Percentiles rank a stretch among this genome's conserved stretches.
Evolutionary conservation across 2,888 invertebrate genomes (phyloP).

Genomic region (Dryobotodes eremita): DNA sequence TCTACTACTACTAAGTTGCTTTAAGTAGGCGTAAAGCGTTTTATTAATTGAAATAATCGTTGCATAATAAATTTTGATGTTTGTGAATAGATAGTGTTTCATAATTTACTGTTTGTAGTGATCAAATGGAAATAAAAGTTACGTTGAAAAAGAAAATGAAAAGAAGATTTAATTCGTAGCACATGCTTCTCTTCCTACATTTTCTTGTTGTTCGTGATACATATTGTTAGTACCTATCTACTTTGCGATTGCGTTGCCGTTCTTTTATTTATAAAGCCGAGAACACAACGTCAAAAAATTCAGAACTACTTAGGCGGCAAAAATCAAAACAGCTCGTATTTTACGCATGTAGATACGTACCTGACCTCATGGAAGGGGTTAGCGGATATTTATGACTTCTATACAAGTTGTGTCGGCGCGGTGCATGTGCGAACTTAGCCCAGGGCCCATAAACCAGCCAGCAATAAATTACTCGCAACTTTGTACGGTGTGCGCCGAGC

Average conservation of each 20-base stretch:
- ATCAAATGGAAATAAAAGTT: conserved; percentile 10
- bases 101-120: conserved; percentile 50
- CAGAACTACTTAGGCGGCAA: conserved; percentile 37
- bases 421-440: conserved; percentile 86
- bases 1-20: conserved; percentile 90
- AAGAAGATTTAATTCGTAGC: not conserved
- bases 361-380: conserved; percentile 81
- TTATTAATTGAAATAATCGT: conserved; percentile 88
- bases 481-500: conserved; percentile 79
- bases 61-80: conserved; percentile 66
- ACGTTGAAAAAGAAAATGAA: not conserved
- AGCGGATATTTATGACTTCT: conserved; percentile 83
- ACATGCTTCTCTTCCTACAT: not conserved
- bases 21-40: conserved; percentile 89
- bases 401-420: conserved; percentile 76
- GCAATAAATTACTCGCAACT: conserved; percentile 88
- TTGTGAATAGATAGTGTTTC: conserved; percentile 48
- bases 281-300: conserved; percentile 28
- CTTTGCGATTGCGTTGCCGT: not conserved
- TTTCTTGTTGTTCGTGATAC: not conserved
- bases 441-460: conserved; percentile 81
- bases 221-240: not conserved
- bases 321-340: conserved; percentile 58
- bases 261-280: conserved; percentile 28
- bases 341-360: conserved; percentile 73